Percentiles rank a stretch among this genome's conserved stretches.
Conservation (phyloP, 1,140 invertebrate species). For the Procambarus clarkii region DNA sequence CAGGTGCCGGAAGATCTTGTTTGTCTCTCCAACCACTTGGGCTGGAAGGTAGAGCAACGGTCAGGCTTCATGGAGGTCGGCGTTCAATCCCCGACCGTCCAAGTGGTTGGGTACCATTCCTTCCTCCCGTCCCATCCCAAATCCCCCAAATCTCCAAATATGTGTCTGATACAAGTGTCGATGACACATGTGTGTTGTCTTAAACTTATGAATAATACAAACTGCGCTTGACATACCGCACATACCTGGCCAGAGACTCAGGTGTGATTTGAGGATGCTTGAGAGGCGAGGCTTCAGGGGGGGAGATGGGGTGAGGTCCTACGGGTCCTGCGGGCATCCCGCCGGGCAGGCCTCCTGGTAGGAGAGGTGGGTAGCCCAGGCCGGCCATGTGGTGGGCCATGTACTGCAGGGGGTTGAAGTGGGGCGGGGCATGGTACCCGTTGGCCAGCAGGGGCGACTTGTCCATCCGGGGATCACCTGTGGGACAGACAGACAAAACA, state of each 20-base stretch:
- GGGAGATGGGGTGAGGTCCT: constrained; percentile 67
- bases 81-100: no score
- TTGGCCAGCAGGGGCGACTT: constrained; percentile 94
- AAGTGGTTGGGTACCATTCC: no score
- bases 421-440: constrained; percentile 88
- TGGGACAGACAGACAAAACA: neutral
- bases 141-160: no score
- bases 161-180: no score
- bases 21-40: no score
- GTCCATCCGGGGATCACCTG: constrained; percentile 82
- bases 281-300: constrained; percentile 63
- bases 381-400: constrained; percentile 72
- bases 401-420: constrained; percentile 70
- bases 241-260: constrained; percentile 66
- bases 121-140: no score
- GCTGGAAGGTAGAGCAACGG: no score
- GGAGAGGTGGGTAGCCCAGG: constrained; percentile 68
- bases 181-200: no score
- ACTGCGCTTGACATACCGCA: neutral
- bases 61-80: no score
- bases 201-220: neutral
- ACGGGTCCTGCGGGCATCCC: constrained; percentile 58
- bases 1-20: no score
- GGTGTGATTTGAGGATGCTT: constrained; percentile 70
- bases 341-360: constrained; percentile 67